These are phyloP conservation scores for Synanthedon myopaeformis DNA, from an alignment of 2,888 invertebrate species.

Conservation along the genomic window DNA sequence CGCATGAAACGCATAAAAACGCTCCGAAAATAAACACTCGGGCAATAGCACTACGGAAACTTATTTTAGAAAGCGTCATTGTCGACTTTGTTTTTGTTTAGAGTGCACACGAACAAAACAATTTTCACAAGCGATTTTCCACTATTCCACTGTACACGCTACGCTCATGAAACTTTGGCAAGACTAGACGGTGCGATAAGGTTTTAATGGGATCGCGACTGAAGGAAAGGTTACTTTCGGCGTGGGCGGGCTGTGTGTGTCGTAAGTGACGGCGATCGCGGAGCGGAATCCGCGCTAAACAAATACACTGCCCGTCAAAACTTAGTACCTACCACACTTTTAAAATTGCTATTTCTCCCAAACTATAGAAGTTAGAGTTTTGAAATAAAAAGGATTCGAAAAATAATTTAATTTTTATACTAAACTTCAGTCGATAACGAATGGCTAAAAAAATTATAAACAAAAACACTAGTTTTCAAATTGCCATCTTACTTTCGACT, in stretches of 20 bases:
- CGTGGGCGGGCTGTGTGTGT: conserved; percentile 9
- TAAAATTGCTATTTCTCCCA: no score
- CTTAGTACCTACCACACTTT: no score
- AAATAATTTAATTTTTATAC: no score
- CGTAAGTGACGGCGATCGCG: not conserved
- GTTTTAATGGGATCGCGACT: conserved; percentile 8
- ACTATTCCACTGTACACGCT: not conserved
- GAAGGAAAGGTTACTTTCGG: conserved; percentile 11
- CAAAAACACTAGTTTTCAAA: no score
- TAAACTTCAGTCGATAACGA: no score
- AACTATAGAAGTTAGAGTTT: no score
- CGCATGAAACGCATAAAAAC: not conserved
- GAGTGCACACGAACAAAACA: not conserved
- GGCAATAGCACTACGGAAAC: not conserved
- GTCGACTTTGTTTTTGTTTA: not conserved
- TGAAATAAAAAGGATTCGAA: no score
- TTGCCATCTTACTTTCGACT: no score
- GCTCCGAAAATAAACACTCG: no score
- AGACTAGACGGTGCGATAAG: conserved; percentile 6
- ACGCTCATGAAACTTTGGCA: no score
- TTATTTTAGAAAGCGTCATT: not conserved
- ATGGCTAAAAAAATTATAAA: no score
- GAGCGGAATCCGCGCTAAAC: not conserved
- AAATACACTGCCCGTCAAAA: no score
- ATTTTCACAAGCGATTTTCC: not conserved